Base-by-base conservation (phyloP, 2,113 vertebrate genomes). In the Ailuropoda melanoleuca region DNA sequence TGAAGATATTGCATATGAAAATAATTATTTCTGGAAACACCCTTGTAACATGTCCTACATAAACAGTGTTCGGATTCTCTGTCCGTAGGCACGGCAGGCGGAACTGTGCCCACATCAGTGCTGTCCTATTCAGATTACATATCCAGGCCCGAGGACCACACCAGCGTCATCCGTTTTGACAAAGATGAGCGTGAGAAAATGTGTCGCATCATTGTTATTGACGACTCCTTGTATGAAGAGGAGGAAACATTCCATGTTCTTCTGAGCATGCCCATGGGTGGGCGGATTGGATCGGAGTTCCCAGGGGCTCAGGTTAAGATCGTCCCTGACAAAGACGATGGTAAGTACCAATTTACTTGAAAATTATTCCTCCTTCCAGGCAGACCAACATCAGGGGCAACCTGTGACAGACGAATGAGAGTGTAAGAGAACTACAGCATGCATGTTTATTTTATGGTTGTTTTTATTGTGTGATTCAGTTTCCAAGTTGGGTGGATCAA, bases 111-210 rank as follows among this genome's bases (percentile, higher is more conserved):
- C 39, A 99, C 98, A 39, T 99, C 99, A 0, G 99, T 99, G 10
- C 98, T 99, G 74, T 99, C 99, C 29, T 99, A 99, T 97, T 99
- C 99, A 0, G 99, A 99, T 98, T 99, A 99, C 98, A 99, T 99
- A 98, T 99, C 99, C 50, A 98, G 99, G 34, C 99, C 99, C 0
- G 99, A 99, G 98, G 99, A 99, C 94, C 99, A 99, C 96, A 98
- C 94, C 98, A 99, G 99, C 24, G 3, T 99, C n/a, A 90, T 99
- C 10, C 99, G 98, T 85, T 99, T 99, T 87, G 99, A 99, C 97
- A 99, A 98, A 97, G 99, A 98, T 0, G 99, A 99, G 91, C 87
- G 34, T 2, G 99, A 99, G 98, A 99, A 99, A 97, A 95, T 56
- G 85, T 99, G 99, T 82, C 99, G 99, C 0, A 95, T 99, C 0